Conservation (phyloP, 2,113 vertebrate species). For the Argyrosomus japonicus region DNA sequence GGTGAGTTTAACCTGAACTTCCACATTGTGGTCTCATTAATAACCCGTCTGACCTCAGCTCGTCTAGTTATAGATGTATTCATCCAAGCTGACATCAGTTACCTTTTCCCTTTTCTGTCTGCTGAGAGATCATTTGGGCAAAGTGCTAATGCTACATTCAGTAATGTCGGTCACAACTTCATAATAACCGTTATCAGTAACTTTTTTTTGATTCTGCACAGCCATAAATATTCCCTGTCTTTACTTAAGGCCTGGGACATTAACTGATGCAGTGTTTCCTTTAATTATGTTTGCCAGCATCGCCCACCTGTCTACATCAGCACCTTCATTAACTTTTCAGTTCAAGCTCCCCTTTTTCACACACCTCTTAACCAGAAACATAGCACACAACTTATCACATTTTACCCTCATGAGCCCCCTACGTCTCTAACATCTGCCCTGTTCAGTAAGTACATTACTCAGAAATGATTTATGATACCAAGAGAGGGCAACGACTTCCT, state of each 20-base stretch:
- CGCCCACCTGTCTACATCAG: background rate
- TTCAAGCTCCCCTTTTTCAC: background rate
- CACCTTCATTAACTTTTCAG: slow-evolving; percentile 20
- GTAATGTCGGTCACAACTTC: background rate
- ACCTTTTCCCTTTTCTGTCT: background rate
- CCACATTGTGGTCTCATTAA: background rate
- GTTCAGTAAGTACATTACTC: slow-evolving; percentile 19
- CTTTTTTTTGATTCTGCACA: slow-evolving; percentile 10
- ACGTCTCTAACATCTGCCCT: slow-evolving; percentile 20
- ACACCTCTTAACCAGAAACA: background rate
- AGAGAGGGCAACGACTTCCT: slow-evolving; percentile 7
- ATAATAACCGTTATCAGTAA: background rate
- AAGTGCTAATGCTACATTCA: background rate
- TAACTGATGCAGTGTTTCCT: background rate
- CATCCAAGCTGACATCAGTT: slow-evolving; percentile 1
- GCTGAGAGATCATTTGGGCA: background rate
- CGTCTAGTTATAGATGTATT: background rate
- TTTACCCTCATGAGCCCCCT: background rate
- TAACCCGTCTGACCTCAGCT: background rate
- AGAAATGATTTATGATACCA: slow-evolving; percentile 7
- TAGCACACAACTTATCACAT: background rate
- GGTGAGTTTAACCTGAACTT: slow-evolving; percentile 82
- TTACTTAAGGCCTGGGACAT: background rate
- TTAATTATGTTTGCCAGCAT: slow-evolving; percentile 14
- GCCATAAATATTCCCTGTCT: slow-evolving; percentile 1